Conservation (phyloP, 2,113 vertebrate species). For the Electrona antarctica region DNA sequence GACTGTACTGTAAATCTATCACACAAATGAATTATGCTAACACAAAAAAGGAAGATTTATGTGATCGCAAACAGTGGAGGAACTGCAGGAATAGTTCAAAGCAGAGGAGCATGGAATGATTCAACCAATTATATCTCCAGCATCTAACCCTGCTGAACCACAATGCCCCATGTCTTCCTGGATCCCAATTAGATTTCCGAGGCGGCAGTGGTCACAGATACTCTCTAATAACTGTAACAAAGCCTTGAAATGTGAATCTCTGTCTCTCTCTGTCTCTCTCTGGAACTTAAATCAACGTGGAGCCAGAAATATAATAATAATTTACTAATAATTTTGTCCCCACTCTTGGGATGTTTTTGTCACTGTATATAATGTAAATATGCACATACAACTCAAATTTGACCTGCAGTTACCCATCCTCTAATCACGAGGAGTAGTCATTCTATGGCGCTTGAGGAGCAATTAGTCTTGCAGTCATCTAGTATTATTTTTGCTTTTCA, state of each 20-base stretch:
- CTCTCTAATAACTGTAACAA: constrained; percentile 13
- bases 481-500: too few species aligned
- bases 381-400: too few species aligned
- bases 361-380: not conserved
- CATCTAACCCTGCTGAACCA: constrained; percentile 10
- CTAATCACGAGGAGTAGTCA: too few species aligned
- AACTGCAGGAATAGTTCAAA: constrained; percentile 2
- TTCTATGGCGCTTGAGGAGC: too few species aligned
- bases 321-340: too few species aligned
- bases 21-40: not conserved
- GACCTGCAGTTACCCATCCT: too few species aligned
- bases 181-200: constrained; percentile 45
- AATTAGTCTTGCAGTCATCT: too few species aligned
- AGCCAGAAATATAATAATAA: constrained; percentile 16
- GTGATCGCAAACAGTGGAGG: not conserved
- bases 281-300: not conserved
- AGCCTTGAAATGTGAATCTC: not conserved
- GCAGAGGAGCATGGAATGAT: not conserved
- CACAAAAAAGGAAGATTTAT: not conserved
- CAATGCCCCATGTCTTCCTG: constrained; percentile 29
- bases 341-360: not conserved
- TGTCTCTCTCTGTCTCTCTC: constrained; percentile 25
- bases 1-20: not conserved
- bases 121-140: constrained; percentile 22
- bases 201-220: constrained; percentile 20